phyloP scores from a whole-genome alignment of 1,140 invertebrate species.

The Euwallacea fornicatus region DNA sequence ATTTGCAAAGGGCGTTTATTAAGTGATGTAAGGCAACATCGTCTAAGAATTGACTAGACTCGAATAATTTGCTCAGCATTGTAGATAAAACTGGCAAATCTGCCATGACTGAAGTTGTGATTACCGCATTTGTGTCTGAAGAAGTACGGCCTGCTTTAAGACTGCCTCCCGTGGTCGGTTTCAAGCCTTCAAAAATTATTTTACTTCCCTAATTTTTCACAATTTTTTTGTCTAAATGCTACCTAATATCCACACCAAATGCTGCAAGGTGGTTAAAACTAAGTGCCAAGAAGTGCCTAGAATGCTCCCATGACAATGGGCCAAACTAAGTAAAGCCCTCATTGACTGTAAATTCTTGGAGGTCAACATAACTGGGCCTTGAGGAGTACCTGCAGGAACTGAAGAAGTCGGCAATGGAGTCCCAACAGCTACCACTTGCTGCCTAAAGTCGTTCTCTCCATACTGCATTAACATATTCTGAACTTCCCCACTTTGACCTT shows the following conservation, averaged over 20 bases:
- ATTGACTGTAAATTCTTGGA: constrained; percentile 97
- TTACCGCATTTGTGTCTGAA: constrained; percentile 85
- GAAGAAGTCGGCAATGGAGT: constrained; percentile 86
- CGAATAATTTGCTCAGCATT: constrained; percentile 91
- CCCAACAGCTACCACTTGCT: constrained; percentile 93
- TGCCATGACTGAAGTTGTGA: constrained; percentile 94
- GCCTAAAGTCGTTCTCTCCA: constrained; percentile 68
- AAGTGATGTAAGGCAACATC: constrained; percentile 95
- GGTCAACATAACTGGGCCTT: constrained; percentile 97
- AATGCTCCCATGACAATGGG: constrained; percentile 90
- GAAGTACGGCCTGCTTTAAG: constrained; percentile 74
- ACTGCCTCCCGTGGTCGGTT: constrained; percentile 89
- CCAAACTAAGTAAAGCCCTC: constrained; percentile 83
- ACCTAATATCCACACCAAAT: constrained; percentile 97
- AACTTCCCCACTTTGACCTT: constrained; percentile 38
- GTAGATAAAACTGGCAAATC: constrained; percentile 91
- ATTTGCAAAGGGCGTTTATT: constrained; percentile 94
- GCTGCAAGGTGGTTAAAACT: constrained; percentile 92
- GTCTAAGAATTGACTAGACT: constrained; percentile 91
- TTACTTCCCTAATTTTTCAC: neutral
- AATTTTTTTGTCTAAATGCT: neutral
- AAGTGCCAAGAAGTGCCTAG: constrained; percentile 94
- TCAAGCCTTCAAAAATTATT: constrained; percentile 76
- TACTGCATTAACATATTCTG: constrained; percentile 49
- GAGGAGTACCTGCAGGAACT: constrained; percentile 73